Percentiles rank a stretch among this genome's conserved stretches.
phyloP scores from a whole-genome alignment of 1,140 invertebrate species.

The Pogonognathellus flavescens region DNA sequence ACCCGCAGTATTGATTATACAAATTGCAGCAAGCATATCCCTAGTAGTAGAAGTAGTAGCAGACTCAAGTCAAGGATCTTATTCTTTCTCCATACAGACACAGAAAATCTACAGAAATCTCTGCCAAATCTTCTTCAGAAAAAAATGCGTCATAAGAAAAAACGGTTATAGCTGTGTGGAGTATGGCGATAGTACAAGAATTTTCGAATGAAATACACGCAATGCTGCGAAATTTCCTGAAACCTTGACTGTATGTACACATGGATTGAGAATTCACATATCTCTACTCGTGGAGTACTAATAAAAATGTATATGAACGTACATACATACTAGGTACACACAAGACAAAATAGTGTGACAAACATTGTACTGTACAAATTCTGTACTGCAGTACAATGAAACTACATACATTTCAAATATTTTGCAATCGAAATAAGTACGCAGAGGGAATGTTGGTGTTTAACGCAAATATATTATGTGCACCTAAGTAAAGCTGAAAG shows the following conservation, averaged over 20 bases:
- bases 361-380: conserved; percentile 26
- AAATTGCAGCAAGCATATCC: conserved; percentile 48
- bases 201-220: conserved; percentile 39
- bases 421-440: too few species aligned
- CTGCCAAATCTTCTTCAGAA: conserved; percentile 42
- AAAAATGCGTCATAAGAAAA: conserved; percentile 50
- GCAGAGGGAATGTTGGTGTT: too few species aligned
- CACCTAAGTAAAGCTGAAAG: too few species aligned
- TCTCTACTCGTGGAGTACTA: not conserved
- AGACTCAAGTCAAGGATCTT: conserved; percentile 33
- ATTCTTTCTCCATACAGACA: conserved; percentile 46
- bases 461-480: too few species aligned
- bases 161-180: conserved; percentile 23
- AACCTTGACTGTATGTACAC: not conserved
- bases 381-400: too few species aligned
- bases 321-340: conserved; percentile 6
- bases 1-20: conserved; percentile 49
- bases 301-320: too few species aligned
- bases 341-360: conserved; percentile 21
- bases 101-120: conserved; percentile 49
- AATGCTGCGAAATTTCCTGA: conserved; percentile 20
- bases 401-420: too few species aligned
- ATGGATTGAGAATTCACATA: not conserved
- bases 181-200: conserved; percentile 24
- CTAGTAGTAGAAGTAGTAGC: not conserved